phyloP scores from a whole-genome alignment of 2,113 vertebrate genomes.

The Oncorhynchus kisutch region DNA sequence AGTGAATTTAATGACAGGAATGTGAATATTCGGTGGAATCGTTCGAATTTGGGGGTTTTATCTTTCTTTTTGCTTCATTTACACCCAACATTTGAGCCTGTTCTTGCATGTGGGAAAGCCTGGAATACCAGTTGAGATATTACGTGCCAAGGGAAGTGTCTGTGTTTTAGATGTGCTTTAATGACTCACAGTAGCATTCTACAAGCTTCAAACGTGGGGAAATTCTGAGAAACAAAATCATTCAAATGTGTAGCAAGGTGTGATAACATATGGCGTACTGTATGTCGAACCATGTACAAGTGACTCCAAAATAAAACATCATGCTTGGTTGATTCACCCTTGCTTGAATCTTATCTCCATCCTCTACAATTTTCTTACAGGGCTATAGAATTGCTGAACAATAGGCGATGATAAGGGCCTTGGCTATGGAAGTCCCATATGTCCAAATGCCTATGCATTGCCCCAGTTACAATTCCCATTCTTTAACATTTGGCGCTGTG shows the following conservation, averaged over 20 bases:
- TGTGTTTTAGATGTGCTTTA: too few species aligned
- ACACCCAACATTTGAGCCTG: too few species aligned
- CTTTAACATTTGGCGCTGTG: too few species aligned
- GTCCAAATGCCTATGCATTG: not conserved
- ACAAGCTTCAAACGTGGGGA: not conserved
- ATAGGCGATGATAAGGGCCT: not conserved
- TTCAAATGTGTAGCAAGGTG: not conserved
- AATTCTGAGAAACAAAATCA: too few species aligned
- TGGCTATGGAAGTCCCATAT: not conserved
- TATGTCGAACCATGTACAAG: not conserved
- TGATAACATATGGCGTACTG: not conserved
- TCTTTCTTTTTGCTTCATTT: too few species aligned
- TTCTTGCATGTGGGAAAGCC: too few species aligned
- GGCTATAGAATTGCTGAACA: not conserved
- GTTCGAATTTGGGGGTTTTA: too few species aligned
- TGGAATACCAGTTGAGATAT: too few species aligned
- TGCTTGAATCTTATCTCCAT: not conserved
- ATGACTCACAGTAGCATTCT: not conserved
- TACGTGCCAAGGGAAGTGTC: too few species aligned
- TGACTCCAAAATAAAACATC: not conserved
- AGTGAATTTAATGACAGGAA: too few species aligned
- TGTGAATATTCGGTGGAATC: too few species aligned
- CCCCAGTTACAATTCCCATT: too few species aligned
- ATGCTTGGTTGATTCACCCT: not conserved
- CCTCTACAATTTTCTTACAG: not conserved